Base-by-base conservation (phyloP, 2,797 vertebrate species). In the Acrossocheilus fasciatus region DNA sequence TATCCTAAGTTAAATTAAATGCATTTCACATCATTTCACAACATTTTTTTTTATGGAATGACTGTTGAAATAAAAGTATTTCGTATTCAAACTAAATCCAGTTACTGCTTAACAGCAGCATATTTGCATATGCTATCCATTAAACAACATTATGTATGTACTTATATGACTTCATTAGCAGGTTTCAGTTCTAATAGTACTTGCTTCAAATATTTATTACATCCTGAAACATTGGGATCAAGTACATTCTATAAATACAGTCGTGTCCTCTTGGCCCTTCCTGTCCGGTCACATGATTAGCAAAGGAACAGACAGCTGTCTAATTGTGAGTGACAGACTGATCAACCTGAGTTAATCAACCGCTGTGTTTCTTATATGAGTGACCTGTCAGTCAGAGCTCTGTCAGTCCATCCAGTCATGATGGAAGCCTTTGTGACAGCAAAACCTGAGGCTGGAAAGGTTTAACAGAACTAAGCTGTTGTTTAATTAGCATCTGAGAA, bases 271-370 rank as follows among this genome's bases (percentile, higher is more conserved):
- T 41, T 74, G 78, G n/a, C 39, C 77, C 52, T 72, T 74, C 41
- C 82, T 84, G 14, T 26, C 23, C 57, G n/a, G 41, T 74, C 69
- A 76, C 78, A 79, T 74, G 80, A 66, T 75, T 45, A 83, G 26
- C 20, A 74, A 69, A 50, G 64, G 26, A 68, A 86, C 72, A 57
- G 88, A 90, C 59, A 82, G 69, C 30, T 68, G 82, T 18, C 57
- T 89, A 88, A 90, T 87, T 62, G 30, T 84, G 74, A 89, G 66
- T 89, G 89, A 85, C 89, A 89, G 47, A 87, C 45, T 89, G 84
- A 89, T 90, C 84, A 84, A 74, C 84, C 74, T 87, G 50, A 75
- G 57, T 79, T 90, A 88, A 90, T 90, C 84, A 86, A 64, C 84
- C 34, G 20, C 73, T 84, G 52, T 75, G 62, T 66, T 83, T 88